Evolutionary conservation across 2,797 vertebrate genomes (phyloP).

Genomic region (Pelobates cultripes): DNA sequence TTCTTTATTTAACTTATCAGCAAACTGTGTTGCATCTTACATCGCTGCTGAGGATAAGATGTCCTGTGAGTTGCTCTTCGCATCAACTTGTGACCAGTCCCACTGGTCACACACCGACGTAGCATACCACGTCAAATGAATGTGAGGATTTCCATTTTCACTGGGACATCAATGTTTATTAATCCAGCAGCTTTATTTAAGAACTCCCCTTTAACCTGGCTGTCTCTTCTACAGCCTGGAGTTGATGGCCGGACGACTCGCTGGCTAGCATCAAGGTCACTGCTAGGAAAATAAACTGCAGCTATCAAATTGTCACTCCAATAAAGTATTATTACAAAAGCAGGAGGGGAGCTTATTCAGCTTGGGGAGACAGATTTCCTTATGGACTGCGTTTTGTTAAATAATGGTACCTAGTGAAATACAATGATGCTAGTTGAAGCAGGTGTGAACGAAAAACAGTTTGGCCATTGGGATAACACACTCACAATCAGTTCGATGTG

Average conservation of each 20-base stretch:
- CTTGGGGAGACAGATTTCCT: slow-evolving; percentile 47
- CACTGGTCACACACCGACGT: not conserved
- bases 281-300: slow-evolving; percentile 80
- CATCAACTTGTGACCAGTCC: not conserved
- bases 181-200: slow-evolving; percentile 84
- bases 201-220: slow-evolving; percentile 81
- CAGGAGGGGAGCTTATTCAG: slow-evolving; percentile 66
- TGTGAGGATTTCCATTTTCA: slow-evolving; percentile 79
- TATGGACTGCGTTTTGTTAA: slow-evolving; percentile 12
- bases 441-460: no score
- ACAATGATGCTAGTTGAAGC: no score
- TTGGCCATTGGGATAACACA: no score
- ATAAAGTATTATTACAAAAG: slow-evolving; percentile 80
- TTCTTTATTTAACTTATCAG: no score
- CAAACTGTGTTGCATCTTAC: no score
- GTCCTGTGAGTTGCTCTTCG: no score
- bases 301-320: slow-evolving; percentile 83
- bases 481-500: no score
- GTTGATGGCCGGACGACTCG: slow-evolving; percentile 81
- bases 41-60: no score
- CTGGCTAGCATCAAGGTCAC: slow-evolving; percentile 84
- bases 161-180: slow-evolving; percentile 75
- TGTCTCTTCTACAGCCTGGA: slow-evolving; percentile 76
- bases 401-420: not conserved
- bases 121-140: slow-evolving; percentile 69